These are phyloP conservation scores for Phrynocephalus versicolor DNA, from an alignment of 2,113 vertebrate species.

Conservation along the genomic window DNA sequence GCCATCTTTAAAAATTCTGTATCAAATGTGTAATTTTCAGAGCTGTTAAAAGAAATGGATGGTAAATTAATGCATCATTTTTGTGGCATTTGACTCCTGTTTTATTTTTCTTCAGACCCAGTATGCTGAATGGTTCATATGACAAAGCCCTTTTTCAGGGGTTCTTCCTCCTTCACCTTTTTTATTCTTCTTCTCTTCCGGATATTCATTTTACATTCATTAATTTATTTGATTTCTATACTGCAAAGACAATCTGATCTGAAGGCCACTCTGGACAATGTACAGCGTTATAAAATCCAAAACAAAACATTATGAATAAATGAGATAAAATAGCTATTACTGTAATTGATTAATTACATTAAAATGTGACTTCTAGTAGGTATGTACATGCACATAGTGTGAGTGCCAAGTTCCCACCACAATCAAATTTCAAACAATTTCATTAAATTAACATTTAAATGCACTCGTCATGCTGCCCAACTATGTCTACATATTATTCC, in stretches of 20 bases:
- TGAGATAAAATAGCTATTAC: too few relatives aligned
- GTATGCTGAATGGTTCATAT: not conserved
- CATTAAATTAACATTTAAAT: not conserved
- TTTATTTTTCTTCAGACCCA: not conserved
- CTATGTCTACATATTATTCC: not conserved
- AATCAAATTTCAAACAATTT: too few relatives aligned
- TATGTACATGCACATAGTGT: too few relatives aligned
- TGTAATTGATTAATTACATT: not conserved
- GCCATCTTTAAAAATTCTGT: not conserved
- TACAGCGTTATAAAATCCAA: too few relatives aligned
- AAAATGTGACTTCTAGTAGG: not conserved
- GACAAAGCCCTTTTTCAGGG: not conserved
- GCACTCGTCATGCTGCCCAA: not conserved
- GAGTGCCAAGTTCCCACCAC: too few relatives aligned
- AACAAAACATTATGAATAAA: too few relatives aligned
- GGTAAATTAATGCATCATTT: not conserved
- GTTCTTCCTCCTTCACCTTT: not conserved
- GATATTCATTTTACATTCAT: too few relatives aligned
- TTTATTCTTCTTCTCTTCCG: not conserved
- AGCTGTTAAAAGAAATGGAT: not conserved
- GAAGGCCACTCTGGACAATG: too few relatives aligned
- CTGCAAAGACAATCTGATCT: too few relatives aligned
- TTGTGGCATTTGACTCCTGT: not conserved
- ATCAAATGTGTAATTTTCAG: not conserved
- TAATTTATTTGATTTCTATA: too few relatives aligned